Evolutionary conservation across 2,888 invertebrate species (phyloP).

Genomic region (Arctia plantaginis): DNA sequence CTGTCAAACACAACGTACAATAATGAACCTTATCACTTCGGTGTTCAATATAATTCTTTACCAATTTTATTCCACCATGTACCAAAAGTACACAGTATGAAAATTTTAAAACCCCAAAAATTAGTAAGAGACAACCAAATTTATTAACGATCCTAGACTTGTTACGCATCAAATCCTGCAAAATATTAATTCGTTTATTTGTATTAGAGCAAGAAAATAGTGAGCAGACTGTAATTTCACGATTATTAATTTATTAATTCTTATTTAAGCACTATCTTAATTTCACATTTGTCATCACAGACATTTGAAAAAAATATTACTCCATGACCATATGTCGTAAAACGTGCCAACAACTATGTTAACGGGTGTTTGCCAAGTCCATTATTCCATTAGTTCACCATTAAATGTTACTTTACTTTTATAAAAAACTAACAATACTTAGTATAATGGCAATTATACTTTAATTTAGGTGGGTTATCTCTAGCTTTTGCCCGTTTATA

Average conservation of each 20-base stretch:
- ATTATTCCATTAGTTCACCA: too few species aligned
- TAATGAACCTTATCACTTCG: not conserved
- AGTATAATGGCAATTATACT: not conserved
- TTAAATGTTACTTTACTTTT: too few species aligned
- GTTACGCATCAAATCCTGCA: too few species aligned
- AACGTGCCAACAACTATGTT: not conserved
- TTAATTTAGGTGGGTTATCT: not conserved
- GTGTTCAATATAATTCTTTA: too few species aligned
- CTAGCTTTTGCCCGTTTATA: not conserved
- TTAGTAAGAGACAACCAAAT: not conserved
- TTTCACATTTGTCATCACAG: too few species aligned
- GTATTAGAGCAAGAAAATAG: too few species aligned
- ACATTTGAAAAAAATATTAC: not conserved
- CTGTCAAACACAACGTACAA: conserved; percentile 73
- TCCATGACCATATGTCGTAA: not conserved
- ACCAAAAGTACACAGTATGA: too few species aligned
- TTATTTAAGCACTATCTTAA: too few species aligned
- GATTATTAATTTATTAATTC: too few species aligned
- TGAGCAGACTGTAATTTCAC: too few species aligned
- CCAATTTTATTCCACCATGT: not conserved
- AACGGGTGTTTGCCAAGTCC: not conserved
- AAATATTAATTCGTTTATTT: too few species aligned
- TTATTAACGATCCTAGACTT: not conserved
- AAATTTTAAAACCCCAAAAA: not conserved
- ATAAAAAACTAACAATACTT: not conserved